Conservation (phyloP, 1,140 invertebrate genomes). For the Euwallacea fornicatus region DNA sequence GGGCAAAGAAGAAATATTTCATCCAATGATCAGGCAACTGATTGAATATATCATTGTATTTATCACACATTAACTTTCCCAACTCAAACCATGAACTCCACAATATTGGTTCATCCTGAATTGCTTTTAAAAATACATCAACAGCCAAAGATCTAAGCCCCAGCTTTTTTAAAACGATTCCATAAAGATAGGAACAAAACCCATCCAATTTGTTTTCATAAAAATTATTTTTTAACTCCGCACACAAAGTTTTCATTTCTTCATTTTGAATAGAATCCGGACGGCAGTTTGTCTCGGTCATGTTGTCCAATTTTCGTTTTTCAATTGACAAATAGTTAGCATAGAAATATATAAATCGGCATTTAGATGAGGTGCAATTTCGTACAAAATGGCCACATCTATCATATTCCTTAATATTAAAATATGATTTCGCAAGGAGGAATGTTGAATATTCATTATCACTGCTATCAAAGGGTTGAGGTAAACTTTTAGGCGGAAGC, state of each 20-base stretch:
- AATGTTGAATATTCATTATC: conserved; percentile 72
- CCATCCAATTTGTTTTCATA: conserved; percentile 74
- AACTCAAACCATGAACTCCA: conserved; percentile 95
- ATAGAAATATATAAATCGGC: conserved; percentile 81
- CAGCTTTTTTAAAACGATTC: conserved; percentile 86
- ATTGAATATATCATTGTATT: conserved; percentile 60
- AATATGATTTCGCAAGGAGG: conserved; percentile 83
- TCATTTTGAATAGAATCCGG: conserved; percentile 65
- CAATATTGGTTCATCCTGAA: conserved; percentile 77
- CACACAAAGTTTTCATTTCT: conserved; percentile 59
- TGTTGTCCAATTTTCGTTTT: conserved; percentile 84
- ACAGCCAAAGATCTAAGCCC: conserved; percentile 74
- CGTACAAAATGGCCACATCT: conserved; percentile 83
- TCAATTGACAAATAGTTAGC: conserved; percentile 85
- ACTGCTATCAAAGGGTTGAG: conserved; percentile 52
- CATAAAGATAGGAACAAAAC: conserved; percentile 88
- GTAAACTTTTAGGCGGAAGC: conserved; percentile 54
- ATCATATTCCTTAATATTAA: conserved; percentile 91
- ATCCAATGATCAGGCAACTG: conserved; percentile 91
- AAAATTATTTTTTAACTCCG: conserved; percentile 62
- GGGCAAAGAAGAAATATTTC: conserved; percentile 88
- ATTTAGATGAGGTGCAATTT: conserved; percentile 66
- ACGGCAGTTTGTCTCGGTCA: conserved; percentile 73
- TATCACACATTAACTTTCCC: conserved; percentile 80
- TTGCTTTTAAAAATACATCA: conserved; percentile 76